Evolutionary conservation across 2,888 invertebrate species (phyloP).

Genomic region (Himalopsyche kuldschensis): DNA sequence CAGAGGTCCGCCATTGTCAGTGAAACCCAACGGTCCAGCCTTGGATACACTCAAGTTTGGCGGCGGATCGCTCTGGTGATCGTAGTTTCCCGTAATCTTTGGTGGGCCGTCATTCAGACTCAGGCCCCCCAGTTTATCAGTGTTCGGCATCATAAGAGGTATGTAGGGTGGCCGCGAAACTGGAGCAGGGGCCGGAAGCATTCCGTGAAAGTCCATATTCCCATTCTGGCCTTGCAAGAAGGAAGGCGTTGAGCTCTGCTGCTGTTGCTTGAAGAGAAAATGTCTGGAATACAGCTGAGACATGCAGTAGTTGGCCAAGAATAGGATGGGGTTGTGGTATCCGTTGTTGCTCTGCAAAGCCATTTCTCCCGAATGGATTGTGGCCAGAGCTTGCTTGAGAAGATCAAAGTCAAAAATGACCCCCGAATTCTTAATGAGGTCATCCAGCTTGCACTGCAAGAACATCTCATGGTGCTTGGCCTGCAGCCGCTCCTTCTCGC

Average conservation of each 20-base stretch:
- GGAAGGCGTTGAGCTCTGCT: conserved; percentile 45
- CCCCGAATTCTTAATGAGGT: conserved; percentile 67
- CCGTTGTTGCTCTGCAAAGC: conserved; percentile 49
- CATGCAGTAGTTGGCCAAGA: conserved; percentile 77
- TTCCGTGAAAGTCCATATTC: conserved; percentile 48
- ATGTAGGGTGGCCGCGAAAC: conserved; percentile 44
- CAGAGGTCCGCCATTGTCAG: conserved; percentile 45
- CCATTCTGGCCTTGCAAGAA: conserved; percentile 37
- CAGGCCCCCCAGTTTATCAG: conserved; percentile 39
- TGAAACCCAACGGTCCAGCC: conserved; percentile 43
- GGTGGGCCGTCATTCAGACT: conserved; percentile 36
- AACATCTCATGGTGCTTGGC: conserved; percentile 72
- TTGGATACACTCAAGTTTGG: conserved; percentile 39
- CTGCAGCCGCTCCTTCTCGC: conserved; percentile 69
- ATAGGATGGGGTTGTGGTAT: conserved; percentile 69
- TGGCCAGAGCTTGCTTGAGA: conserved; percentile 67
- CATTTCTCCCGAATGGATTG: conserved; percentile 62
- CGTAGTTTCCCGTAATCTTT: conserved; percentile 19
- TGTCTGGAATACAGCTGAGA: conserved; percentile 71
- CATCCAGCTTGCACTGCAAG: conserved; percentile 71
- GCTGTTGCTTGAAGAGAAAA: conserved; percentile 51
- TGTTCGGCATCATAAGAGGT: conserved; percentile 41
- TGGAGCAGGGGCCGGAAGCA: conserved; percentile 45
- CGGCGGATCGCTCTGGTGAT: conserved; percentile 13
- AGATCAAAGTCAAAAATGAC: conserved; percentile 69